A percentile compares a stretch with the other conserved stretches of the same genome.
Conservation (phyloP, 2,888 invertebrate genomes). For the Diarsia brunnea region DNA sequence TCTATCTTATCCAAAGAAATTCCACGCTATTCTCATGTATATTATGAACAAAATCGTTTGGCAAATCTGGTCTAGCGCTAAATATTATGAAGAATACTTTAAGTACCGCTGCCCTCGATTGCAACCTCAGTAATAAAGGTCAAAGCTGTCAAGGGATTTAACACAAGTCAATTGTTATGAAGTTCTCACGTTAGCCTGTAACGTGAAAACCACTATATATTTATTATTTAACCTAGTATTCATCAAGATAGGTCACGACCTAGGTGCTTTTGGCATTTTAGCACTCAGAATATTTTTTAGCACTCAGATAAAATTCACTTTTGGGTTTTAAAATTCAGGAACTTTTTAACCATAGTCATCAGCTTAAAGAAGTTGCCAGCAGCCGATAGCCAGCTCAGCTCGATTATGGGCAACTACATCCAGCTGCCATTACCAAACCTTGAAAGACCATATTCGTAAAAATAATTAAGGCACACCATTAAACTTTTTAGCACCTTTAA, state of each 20-base stretch:
- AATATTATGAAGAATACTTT: conserved; percentile 18
- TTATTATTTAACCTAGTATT: conserved; percentile 2
- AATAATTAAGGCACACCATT: conserved; percentile 6
- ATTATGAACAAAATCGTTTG: conserved; percentile 17
- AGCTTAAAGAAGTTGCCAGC: no score
- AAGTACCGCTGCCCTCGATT: conserved; percentile 8
- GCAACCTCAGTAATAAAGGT: conserved; percentile 2
- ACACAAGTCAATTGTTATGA: conserved; percentile 47
- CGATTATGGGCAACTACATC: neutral
- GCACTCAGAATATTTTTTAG: no score
- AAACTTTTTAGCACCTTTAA: neutral
- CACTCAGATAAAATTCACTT: no score
- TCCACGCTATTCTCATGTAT: neutral
- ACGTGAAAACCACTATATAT: neutral
- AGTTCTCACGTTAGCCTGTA: conserved; percentile 22
- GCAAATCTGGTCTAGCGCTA: conserved; percentile 23
- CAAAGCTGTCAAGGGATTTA: conserved; percentile 10
- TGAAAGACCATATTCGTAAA: neutral
- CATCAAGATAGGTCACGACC: neutral
- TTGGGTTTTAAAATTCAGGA: no score
- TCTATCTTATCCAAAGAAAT: neutral
- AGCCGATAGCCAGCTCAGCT: no score
- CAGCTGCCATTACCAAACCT: neutral
- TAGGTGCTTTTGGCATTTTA: neutral
- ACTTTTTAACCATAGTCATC: no score